phyloP scores from a whole-genome alignment of 2,797 vertebrate species.

The Mionectes olivaceus region DNA sequence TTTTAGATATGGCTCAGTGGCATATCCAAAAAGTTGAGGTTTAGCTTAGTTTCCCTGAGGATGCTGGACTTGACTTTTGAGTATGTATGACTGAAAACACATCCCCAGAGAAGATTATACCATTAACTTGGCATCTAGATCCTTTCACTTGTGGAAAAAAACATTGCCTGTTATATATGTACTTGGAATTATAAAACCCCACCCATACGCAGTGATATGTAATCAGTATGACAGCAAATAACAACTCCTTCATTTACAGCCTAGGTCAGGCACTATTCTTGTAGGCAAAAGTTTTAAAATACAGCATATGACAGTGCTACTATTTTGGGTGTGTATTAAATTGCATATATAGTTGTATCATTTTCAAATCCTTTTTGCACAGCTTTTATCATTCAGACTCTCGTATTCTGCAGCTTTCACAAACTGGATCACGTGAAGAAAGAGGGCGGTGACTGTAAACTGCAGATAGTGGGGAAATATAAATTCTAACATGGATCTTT shows the following conservation, averaged over 20 bases:
- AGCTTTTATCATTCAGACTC: not conserved
- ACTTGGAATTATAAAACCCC: not conserved
- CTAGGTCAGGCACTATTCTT: not conserved
- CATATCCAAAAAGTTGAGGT: not conserved
- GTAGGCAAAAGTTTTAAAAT: not conserved
- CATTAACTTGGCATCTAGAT: not conserved
- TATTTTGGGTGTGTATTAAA: not conserved
- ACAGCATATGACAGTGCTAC: not conserved
- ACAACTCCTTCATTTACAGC: not conserved
- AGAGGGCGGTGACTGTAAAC: not conserved
- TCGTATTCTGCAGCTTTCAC: not conserved
- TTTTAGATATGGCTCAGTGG: not conserved
- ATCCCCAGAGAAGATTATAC: not conserved
- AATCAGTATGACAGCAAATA: not conserved
- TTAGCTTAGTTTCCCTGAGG: not conserved
- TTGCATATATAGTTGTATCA: not conserved
- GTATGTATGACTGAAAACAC: not conserved
- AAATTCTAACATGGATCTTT: not conserved
- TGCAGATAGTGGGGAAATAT: not conserved
- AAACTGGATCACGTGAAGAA: not conserved
- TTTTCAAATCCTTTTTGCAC: not conserved
- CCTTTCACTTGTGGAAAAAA: not conserved
- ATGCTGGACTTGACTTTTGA: not conserved
- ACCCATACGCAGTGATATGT: not conserved
- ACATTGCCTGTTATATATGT: not conserved